Evolutionary conservation across 2,888 invertebrate species (phyloP), one percentile per base, ranked within the genome.

Genomic region (Polietes domitor): DNA sequence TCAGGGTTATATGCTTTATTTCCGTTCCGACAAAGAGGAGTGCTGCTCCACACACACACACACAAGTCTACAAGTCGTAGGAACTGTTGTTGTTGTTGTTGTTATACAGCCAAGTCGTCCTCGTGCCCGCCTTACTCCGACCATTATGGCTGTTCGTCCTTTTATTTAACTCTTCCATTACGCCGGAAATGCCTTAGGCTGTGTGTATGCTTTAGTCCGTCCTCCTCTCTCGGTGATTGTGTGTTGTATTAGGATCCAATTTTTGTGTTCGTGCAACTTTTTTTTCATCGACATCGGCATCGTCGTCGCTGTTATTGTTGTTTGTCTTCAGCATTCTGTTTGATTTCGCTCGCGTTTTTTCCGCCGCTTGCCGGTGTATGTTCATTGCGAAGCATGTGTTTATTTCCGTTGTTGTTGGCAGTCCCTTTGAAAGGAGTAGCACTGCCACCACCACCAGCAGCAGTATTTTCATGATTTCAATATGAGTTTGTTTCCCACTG

Each of bases 121-220:
- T 47, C n/a, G 47, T 47, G 2, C 24, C 28, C 78, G 55, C 74
- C 63, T 50, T 78, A 47, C 50, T 32, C 53, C 17, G 58, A n/a
- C 50, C 63, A n/a, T 17, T 32, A 3, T 37, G 37, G 37, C 19
- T 32, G 24, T 77, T 37, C 26, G 61, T n/a, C 28, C 24, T 65
- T n/a, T 77, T 76, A 53, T 53, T 84, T 81, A 86, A 85, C 85
- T 85, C 85, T 85, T 86, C 85, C 81, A 68, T 77, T 61, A 50
- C 58, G 70, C 19, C 76, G 85, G 83, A 86, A 73, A 75, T 85
- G 85, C 87, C 83, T 83, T 79, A 85, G 87, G 87, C 87, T 73
- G 41, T 83, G 37, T 47, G 72, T 24, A 68, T 63, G 28, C 61
- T 61, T 28, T 61, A 28, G 61, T 61, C n/a, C 61, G 10, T 58